Base-by-base conservation (phyloP, 2,797 vertebrate species). In the Buphagus erythrorhynchus region DNA sequence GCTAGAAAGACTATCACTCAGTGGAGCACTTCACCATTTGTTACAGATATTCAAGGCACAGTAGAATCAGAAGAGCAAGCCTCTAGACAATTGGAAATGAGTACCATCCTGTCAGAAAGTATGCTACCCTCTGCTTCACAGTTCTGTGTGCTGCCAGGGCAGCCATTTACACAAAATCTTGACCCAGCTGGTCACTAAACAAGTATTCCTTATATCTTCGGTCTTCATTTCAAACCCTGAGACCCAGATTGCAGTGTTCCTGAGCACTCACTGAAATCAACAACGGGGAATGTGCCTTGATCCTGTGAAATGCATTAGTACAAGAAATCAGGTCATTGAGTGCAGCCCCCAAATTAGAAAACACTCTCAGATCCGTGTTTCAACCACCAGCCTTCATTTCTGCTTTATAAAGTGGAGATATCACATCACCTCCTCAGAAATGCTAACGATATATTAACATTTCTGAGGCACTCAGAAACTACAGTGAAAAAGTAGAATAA, bases 401-500 rank as follows among this genome's bases (percentile, higher is more conserved):
- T 72, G 40, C 42, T 86, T 72, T 88, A 72, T 51, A 61, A 86
- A 88, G 38, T 15, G 29, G 25, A 95, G 66, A 25, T 59, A 96
- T 3, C 49, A 49, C 43, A 62, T 77, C 75, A 88, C 65, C 29
- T 77, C 68, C 58, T 91, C 82, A 81, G 87, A 88, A 88, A 40
- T 33, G 48, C 42, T 76, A 82, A 82, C 0, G 1, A 80, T 48
- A 66, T n/a, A 78, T 90, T 75, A 88, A 77, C 72, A 85, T 94
- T 93, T 90, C 86, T 92, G 72, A 96, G 63, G 51, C 66, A 78
- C 35, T 90, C 54, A 42, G 63, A 79, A 91, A 88, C 61, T 83
- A 55, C 40, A 61, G 33, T 46, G 25, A 88, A 92, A 86, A 54
- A 65, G 42, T 11, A 66, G 91, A 91, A 72, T 74, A 87, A 77